A percentile compares a stretch with the other conserved stretches of the same genome.
Evolutionary conservation across 1,140 invertebrate genomes (phyloP).

Genomic region (Drosophila arizonae): DNA sequence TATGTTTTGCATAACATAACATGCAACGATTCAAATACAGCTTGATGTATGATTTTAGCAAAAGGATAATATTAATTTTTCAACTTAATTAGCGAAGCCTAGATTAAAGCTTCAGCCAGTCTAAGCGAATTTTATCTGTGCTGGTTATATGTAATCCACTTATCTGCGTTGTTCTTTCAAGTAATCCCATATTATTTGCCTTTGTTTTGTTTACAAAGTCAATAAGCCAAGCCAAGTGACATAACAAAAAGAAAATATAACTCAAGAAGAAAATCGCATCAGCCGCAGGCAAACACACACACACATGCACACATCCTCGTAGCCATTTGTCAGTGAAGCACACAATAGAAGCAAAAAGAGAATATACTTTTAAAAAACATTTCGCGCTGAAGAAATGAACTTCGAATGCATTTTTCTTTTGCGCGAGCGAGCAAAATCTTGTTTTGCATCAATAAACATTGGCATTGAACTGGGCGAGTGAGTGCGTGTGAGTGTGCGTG

Average conservation of each 20-base stretch:
- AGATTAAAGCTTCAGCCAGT: background rate
- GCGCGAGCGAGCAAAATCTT: conserved; percentile 59
- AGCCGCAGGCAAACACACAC: background rate
- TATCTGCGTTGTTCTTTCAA: background rate
- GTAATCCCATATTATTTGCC: background rate
- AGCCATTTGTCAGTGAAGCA: conserved; percentile 10
- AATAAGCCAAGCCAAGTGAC: conserved; percentile 3
- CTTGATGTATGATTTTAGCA: background rate
- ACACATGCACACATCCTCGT: background rate
- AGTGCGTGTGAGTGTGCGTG: background rate
- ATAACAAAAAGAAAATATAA: conserved; percentile 1
- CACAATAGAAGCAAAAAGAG: background rate
- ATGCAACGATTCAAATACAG: background rate
- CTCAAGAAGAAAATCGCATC: background rate
- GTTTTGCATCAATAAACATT: conserved; percentile 80
- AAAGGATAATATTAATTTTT: background rate
- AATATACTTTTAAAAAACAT: conserved; percentile 5
- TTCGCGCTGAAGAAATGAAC: conserved; percentile 21
- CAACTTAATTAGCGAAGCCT: background rate
- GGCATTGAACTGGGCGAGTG: conserved; percentile 50
- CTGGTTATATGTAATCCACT: background rate
- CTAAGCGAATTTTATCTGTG: background rate
- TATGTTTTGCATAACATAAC: conserved; percentile 7
- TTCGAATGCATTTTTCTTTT: conserved; percentile 48
- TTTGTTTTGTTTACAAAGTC: conserved; percentile 4